These are phyloP conservation scores for Drosophila tani DNA, from an alignment of 1,140 invertebrate genomes.

Conservation along the genomic window DNA sequence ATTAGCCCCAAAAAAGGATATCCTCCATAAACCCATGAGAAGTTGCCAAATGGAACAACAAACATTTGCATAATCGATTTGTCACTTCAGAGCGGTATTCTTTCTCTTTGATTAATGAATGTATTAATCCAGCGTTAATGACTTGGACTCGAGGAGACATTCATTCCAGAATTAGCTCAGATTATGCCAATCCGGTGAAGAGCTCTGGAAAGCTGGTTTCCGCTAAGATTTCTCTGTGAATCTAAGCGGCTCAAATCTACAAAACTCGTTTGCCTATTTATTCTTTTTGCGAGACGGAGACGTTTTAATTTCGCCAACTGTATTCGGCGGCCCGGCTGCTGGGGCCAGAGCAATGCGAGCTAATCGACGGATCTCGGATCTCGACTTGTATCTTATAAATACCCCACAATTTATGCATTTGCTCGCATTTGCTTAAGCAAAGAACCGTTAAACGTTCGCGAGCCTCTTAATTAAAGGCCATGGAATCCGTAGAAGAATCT, in stretches of 20 bases:
- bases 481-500: constrained; percentile 29
- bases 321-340: constrained; percentile 18
- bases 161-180: constrained; percentile 42
- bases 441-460: constrained; percentile 73
- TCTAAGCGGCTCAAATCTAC: constrained; percentile 7
- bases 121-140: constrained; percentile 53
- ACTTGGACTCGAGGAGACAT: constrained; percentile 36
- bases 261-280: constrained; percentile 39
- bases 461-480: constrained; percentile 67
- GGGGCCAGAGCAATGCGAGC: constrained; percentile 21
- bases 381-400: constrained; percentile 76
- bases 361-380: constrained; percentile 73
- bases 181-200: constrained; percentile 32
- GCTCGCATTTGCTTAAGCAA: constrained; percentile 68
- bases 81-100: constrained; percentile 26
- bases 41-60: neutral
- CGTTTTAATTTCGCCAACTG: constrained; percentile 59
- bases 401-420: constrained; percentile 72
- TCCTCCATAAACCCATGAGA: constrained; percentile 3
- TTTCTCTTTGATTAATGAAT: constrained; percentile 37
- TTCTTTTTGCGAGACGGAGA: constrained; percentile 5
- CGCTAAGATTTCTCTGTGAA: constrained; percentile 13
- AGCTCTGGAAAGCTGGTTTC: constrained; percentile 26
- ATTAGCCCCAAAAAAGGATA: constrained; percentile 19
- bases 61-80: constrained; percentile 66